Evolutionary conservation across 2,113 vertebrate species (phyloP).

Genomic region (Salminus brasiliensis): DNA sequence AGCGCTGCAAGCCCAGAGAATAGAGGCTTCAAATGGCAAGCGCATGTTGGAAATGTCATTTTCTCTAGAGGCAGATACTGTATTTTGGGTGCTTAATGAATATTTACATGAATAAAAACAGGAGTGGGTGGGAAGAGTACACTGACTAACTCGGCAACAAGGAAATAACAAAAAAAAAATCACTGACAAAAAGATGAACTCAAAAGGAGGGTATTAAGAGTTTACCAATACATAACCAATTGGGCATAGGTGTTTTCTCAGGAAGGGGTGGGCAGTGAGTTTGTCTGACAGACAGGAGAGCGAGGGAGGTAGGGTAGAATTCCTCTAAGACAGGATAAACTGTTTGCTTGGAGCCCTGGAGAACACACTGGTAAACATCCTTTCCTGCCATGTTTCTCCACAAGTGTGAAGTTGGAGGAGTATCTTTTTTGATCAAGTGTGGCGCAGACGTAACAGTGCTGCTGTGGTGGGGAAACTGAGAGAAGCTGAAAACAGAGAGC

Average conservation of each 20-base stretch:
- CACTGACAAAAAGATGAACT: not conserved
- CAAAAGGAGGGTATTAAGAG: not conserved
- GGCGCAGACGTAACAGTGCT: not conserved
- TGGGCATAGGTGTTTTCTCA: too few species aligned
- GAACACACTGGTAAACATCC: conserved; percentile 47
- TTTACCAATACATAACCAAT: not conserved
- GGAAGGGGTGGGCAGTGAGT: not conserved
- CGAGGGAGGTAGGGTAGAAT: not conserved
- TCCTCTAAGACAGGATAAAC: conserved; percentile 20
- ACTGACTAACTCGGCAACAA: not conserved
- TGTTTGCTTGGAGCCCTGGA: conserved; percentile 45
- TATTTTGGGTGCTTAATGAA: conserved; percentile 9
- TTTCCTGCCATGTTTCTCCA: conserved; percentile 44
- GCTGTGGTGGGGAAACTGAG: conserved; percentile 23
- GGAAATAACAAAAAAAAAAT: conserved; percentile 16
- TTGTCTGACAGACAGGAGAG: conserved; percentile 26
- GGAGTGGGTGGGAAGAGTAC: not conserved
- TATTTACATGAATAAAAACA: conserved; percentile 30
- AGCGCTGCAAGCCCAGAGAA: not conserved
- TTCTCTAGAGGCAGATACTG: conserved; percentile 35
- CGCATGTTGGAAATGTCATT: conserved; percentile 5
- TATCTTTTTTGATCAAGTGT: conserved; percentile 47
- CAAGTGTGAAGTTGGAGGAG: conserved; percentile 31
- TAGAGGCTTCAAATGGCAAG: conserved; percentile 14
- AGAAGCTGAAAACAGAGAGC: conserved; percentile 29